A percentile compares a stretch with the other conserved stretches of the same genome.
phyloP scores from a whole-genome alignment of 1,140 invertebrate genomes.

The Calosoma granatense region DNA sequence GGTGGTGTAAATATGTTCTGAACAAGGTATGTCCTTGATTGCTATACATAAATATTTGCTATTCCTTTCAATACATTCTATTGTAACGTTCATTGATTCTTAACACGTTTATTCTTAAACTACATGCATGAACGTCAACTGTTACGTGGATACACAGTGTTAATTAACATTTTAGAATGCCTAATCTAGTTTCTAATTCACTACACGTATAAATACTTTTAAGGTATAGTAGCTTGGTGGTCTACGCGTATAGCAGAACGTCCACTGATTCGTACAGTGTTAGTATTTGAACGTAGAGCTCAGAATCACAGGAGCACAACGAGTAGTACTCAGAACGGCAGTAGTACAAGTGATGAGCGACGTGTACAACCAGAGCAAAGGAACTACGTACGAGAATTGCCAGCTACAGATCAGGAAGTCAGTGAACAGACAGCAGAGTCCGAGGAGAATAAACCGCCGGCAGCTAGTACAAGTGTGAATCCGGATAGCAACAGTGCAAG shows the following conservation, averaged over 20 bases:
- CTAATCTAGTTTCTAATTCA: neutral
- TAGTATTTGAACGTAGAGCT: slow-evolving; percentile 37
- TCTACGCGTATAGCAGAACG: slow-evolving; percentile 42
- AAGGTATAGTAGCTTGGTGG: slow-evolving; percentile 33
- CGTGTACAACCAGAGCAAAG: neutral
- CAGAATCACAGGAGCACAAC: neutral
- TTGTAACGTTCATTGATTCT: too few relatives aligned
- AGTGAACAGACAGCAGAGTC: neutral
- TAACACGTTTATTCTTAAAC: slow-evolving; percentile 17
- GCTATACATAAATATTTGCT: too few relatives aligned
- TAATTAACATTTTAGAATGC: neutral
- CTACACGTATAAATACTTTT: slow-evolving; percentile 10
- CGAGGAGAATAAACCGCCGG: slow-evolving; percentile 14
- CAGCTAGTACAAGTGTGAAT: slow-evolving; percentile 11
- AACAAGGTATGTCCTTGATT: too few relatives aligned
- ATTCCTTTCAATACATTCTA: too few relatives aligned
- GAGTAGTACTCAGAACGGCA: neutral
- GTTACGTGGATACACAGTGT: too few relatives aligned
- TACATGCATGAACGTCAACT: slow-evolving; percentile 30
- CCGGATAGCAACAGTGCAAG: neutral
- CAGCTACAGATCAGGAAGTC: neutral
- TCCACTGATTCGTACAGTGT: slow-evolving; percentile 39
- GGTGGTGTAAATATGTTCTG: too few relatives aligned
- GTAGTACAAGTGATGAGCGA: too few relatives aligned
- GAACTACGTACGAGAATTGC: slow-evolving; percentile 2